Evolutionary conservation across 2,888 invertebrate species (phyloP), one percentile per base, ranked within the genome.

Genomic region (Suillia variegata): DNA sequence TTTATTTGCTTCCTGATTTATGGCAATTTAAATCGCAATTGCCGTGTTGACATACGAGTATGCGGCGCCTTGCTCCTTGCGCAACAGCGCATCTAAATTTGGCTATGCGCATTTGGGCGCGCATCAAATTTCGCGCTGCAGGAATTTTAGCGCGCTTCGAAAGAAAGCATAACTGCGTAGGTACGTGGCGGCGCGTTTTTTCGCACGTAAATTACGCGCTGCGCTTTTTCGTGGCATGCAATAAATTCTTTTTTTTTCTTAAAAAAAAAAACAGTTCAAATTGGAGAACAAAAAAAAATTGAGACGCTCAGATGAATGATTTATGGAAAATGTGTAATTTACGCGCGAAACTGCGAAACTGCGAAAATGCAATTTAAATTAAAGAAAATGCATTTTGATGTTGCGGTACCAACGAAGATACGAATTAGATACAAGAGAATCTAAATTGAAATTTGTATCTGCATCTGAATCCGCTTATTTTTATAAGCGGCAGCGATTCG

Each of bases 1-100:
- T 22, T 22, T 12, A 48, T 48, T 22, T 22, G 48, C 31, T 50
- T 22, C 15, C 52, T 59, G 59, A 59, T 55, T 59, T 59, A 59
- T 56, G 21, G 59, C 52, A 59, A 59, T 56, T 55, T 59, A 59
- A 59, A 56, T 55, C 38, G 59, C 45, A 59, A 52, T 52, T 45
- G 33, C 54, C 20, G 50, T 33, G 50, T 47, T 50, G 58, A 58
- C 54, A 52, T 51, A 49, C 26, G 49, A 24, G 56, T 45, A n/a
- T n/a, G n/a, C n/a, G n/a, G n/a, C n/a, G n/a, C n/a, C n/a, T n/a
- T 34, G 24, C 38, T 50, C 38, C 50, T 33, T 49, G 49, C 56
- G 50, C 24, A 33, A 17, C 15, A 22, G 26, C 54, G 45, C 54
- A 26, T 5, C 5, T 10, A 26, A 26, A 26, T 26, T 26, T 26